Conservation (phyloP, 2,888 invertebrate genomes). For the Daptonema setosum region DNA sequence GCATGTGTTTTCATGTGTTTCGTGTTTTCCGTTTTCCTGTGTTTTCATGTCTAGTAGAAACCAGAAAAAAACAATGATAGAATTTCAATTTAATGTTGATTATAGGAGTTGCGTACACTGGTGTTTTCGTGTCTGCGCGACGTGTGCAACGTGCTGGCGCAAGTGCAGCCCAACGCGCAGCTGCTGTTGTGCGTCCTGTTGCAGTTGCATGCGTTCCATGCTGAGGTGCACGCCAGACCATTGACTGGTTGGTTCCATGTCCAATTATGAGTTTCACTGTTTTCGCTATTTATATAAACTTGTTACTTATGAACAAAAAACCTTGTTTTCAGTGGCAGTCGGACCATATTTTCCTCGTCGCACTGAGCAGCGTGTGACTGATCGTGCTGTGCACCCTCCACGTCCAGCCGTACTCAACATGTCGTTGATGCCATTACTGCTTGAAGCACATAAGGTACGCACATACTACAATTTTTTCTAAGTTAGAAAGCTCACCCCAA, state of each 20-base stretch:
- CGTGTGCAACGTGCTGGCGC: not conserved
- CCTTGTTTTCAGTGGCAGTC: not conserved
- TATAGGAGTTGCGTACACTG: not conserved
- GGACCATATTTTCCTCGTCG: not conserved
- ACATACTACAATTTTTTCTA: too few relatives aligned
- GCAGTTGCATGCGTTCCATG: not conserved
- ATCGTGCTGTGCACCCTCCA: not conserved
- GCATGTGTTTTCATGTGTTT: too few relatives aligned
- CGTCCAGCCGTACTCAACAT: not conserved
- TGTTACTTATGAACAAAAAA: too few relatives aligned
- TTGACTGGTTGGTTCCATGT: too few relatives aligned
- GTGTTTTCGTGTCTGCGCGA: not conserved
- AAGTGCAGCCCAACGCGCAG: not conserved
- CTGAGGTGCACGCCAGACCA: not conserved
- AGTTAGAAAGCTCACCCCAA: too few relatives aligned
- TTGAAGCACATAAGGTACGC: not conserved
- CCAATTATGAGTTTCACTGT: too few relatives aligned
- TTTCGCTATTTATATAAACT: too few relatives aligned
- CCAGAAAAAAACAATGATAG: too few relatives aligned
- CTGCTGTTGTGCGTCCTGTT: not conserved
- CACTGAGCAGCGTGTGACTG: not conserved
- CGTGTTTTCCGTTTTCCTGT: too few relatives aligned
- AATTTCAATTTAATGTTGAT: not conserved
- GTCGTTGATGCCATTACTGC: not conserved
- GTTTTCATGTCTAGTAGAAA: too few relatives aligned